Evolutionary conservation across 2,888 invertebrate species (phyloP).

Genomic region (Xestia rhomboidea): DNA sequence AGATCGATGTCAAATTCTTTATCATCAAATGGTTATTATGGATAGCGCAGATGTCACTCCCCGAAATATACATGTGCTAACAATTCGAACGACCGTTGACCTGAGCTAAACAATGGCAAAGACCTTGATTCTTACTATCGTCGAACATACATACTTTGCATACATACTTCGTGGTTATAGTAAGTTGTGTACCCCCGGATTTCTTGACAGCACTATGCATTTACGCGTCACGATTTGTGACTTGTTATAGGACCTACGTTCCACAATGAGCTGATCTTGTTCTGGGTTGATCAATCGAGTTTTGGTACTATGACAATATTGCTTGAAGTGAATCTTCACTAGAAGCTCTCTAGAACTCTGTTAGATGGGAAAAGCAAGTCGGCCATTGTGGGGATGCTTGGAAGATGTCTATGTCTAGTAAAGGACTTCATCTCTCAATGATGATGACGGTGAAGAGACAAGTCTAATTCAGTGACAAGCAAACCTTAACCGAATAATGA

Average conservation of each 20-base stretch:
- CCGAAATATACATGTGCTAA: slow-evolving; percentile 54
- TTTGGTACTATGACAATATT: neutral
- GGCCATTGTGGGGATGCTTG: neutral
- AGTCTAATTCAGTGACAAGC: neutral
- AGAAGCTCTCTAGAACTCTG: too few relatives aligned
- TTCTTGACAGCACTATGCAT: slow-evolving; percentile 7
- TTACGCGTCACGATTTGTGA: neutral
- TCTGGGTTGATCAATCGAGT: neutral
- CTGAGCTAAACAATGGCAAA: slow-evolving; percentile 50
- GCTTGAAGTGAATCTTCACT: too few relatives aligned
- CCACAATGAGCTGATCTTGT: neutral
- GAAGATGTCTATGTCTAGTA: neutral
- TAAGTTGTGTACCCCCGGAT: neutral
- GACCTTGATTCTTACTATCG: slow-evolving; percentile 54
- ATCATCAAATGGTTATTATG: slow-evolving; percentile 42
- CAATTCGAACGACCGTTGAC: slow-evolving; percentile 53
- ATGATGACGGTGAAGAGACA: neutral
- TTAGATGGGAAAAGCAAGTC: neutral
- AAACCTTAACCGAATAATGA: neutral
- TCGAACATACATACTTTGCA: neutral
- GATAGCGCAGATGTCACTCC: slow-evolving; percentile 56
- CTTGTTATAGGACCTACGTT: neutral
- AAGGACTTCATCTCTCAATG: neutral
- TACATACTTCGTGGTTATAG: slow-evolving; percentile 15
- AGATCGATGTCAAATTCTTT: slow-evolving; percentile 25